A percentile compares a stretch with the other conserved stretches of the same genome.
phyloP scores from a whole-genome alignment of 2,888 invertebrate species.

The Epirrhoe tristata region DNA sequence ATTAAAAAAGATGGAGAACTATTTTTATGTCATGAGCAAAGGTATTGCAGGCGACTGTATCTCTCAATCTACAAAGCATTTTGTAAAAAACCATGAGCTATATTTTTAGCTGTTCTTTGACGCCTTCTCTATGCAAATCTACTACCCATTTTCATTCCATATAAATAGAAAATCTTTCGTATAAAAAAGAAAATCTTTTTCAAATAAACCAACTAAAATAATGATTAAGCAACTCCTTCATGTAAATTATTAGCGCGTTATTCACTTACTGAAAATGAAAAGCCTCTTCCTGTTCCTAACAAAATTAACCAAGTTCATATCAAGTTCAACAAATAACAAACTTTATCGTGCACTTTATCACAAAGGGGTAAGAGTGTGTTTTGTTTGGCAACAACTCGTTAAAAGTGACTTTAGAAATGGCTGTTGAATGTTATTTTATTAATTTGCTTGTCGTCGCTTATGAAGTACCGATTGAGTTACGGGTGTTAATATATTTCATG shows the following conservation, averaged over 20 bases:
- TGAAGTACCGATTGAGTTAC: conserved; percentile 34
- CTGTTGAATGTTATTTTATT: conserved; percentile 41
- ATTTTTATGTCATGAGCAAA: no score
- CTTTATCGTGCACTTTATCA: conserved; percentile 7
- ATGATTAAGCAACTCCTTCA: not conserved
- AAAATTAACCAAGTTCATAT: conserved; percentile 22
- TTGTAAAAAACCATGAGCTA: no score
- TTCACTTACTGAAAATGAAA: conserved; percentile 7
- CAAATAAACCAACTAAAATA: no score
- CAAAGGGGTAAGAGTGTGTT: conserved; percentile 9
- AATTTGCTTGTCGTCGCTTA: conserved; percentile 36
- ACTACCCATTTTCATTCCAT: no score
- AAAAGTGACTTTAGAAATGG: conserved; percentile 32
- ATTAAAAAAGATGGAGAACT: no score
- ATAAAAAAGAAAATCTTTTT: no score
- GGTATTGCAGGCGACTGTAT: no score
- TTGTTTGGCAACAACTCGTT: conserved; percentile 9
- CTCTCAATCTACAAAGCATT: no score
- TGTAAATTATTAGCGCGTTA: conserved; percentile 14
- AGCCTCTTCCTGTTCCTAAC: conserved; percentile 14
- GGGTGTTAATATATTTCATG: not conserved
- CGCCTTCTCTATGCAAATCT: no score
- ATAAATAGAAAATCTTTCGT: no score
- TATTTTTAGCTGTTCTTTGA: no score
- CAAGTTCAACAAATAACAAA: conserved; percentile 9